Evolutionary conservation across 2,113 vertebrate genomes (phyloP).

Genomic region (Gnathonemus echidnorhynchus): DNA sequence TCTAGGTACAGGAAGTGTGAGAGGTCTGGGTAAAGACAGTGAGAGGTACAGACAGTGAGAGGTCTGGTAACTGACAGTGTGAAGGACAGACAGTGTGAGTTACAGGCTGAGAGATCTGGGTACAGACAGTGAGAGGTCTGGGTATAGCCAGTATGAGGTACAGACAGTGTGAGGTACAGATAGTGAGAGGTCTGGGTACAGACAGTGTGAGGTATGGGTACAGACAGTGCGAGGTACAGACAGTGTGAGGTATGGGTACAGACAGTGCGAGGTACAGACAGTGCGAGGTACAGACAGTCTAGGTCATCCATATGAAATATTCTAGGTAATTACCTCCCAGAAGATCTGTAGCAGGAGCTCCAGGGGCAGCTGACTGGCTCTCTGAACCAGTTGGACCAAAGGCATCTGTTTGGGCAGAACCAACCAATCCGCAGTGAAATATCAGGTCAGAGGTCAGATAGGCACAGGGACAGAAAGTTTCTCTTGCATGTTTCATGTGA

Average conservation of each 20-base stretch:
- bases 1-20: no score
- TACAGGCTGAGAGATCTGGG: no score
- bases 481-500: background rate
- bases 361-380: constrained; percentile 65
- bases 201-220: background rate
- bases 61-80: no score
- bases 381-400: constrained; percentile 75
- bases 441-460: constrained; percentile 37
- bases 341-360: constrained; percentile 57
- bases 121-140: background rate
- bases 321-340: background rate
- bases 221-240: background rate
- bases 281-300: background rate
- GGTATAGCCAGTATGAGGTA: background rate
- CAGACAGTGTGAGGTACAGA: background rate
- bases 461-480: background rate
- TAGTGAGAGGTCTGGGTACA: background rate
- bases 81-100: background rate
- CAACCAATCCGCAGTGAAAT: constrained; percentile 63
- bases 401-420: constrained; percentile 64
- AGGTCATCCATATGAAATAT: background rate
- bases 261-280: background rate
- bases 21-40: background rate
- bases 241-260: background rate
- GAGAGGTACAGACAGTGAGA: background rate